Percentiles rank a stretch among this genome's conserved stretches.
Evolutionary conservation across 2,888 invertebrate genomes (phyloP).

Genomic region (Keiferia lycopersicella): DNA sequence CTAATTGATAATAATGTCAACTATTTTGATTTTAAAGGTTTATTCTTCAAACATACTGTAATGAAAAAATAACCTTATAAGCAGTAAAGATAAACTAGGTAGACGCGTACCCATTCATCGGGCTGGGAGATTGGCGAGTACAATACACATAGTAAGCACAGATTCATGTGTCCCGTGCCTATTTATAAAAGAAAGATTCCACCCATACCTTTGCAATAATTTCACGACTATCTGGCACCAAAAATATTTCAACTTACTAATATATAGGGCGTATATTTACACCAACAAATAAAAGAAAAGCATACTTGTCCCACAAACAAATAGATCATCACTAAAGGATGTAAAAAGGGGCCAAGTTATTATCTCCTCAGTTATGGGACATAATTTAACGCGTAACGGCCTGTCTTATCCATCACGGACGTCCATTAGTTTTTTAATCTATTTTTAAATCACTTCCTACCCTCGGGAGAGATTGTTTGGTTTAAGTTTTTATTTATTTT

Average conservation of each 20-base stretch:
- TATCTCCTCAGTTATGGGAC: conserved; percentile 34
- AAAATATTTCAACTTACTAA: background rate
- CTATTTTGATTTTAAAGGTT: no score
- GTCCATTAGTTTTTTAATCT: conserved; percentile 42
- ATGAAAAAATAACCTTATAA: no score
- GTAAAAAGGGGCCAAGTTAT: conserved; percentile 28
- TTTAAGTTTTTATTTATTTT: conserved; percentile 27
- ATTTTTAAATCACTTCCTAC: conserved; percentile 41
- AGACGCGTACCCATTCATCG: no score
- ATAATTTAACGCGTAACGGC: conserved; percentile 43
- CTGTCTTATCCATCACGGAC: conserved; percentile 38
- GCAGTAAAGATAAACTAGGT: no score
- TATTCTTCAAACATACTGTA: no score
- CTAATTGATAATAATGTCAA: no score
- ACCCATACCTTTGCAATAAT: no score
- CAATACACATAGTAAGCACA: no score
- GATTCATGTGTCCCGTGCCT: no score
- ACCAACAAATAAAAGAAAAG: conserved; percentile 19
- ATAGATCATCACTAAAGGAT: conserved; percentile 33
- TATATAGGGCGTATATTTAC: conserved; percentile 1
- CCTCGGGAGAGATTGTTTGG: conserved; percentile 26
- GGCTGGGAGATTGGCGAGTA: no score
- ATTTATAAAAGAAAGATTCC: background rate
- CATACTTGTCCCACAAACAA: conserved; percentile 31
- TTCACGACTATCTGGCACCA: no score